phyloP scores from a whole-genome alignment of 2,113 vertebrate species.

The Cisticola juncidis region DNA sequence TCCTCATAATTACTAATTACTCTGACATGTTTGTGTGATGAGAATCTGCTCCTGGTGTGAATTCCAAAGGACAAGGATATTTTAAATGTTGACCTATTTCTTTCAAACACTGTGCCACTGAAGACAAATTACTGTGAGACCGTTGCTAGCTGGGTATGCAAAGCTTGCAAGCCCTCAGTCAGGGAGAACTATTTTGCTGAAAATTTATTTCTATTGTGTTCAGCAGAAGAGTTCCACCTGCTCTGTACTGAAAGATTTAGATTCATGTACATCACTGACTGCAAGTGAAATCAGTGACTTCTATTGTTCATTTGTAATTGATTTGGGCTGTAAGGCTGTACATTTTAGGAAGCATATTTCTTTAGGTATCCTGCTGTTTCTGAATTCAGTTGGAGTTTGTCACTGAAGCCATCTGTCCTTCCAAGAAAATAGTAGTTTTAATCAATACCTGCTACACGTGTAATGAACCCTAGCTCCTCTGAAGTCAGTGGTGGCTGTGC shows the following conservation, averaged over 20 bases:
- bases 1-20: background rate
- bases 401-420: background rate
- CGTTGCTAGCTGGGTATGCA: background rate
- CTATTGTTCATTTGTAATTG: background rate
- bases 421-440: background rate
- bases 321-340: background rate
- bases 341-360: background rate
- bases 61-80: background rate
- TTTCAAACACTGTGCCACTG: background rate
- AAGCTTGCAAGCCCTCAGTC: background rate
- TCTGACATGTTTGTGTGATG: background rate
- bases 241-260: background rate
- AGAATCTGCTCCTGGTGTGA: background rate
- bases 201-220: background rate
- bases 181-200: background rate
- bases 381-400: background rate
- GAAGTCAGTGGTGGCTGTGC: background rate
- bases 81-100: background rate
- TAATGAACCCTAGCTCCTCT: background rate
- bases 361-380: background rate
- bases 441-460: background rate
- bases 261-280: background rate
- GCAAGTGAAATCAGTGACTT: background rate
- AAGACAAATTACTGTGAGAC: background rate
- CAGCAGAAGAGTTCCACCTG: conserved; percentile 3